Percentiles rank a stretch among this genome's conserved stretches.
Conservation (phyloP, 2,888 invertebrate species). For the Sarcophaga caerulescens region DNA sequence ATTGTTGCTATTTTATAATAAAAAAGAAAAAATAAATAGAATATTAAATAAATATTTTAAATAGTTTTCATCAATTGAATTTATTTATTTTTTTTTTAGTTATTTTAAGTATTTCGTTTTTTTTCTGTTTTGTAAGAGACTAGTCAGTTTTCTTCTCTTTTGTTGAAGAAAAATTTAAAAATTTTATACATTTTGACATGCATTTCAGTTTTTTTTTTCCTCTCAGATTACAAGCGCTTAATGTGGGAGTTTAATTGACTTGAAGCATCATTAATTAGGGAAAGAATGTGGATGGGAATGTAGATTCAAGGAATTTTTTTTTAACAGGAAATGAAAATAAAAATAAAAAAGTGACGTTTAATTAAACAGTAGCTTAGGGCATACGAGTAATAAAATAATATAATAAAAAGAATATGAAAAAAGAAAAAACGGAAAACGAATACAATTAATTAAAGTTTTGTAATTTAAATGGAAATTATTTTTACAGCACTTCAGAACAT, state of each 20-base stretch:
- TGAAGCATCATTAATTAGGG: conserved; percentile 45
- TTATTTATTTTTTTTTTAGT: not conserved
- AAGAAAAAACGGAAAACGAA: no score
- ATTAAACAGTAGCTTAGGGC: no score
- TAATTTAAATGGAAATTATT: no score
- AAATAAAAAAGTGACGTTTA: not conserved
- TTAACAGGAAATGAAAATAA: not conserved
- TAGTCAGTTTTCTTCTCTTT: not conserved
- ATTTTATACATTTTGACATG: not conserved
- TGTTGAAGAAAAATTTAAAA: not conserved
- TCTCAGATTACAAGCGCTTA: no score
- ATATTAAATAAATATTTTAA: not conserved
- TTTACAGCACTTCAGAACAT: no score
- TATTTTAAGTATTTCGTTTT: not conserved
- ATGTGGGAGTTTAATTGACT: conserved; percentile 5
- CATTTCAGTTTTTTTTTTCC: no score
- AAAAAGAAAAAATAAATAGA: not conserved
- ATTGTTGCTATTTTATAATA: not conserved
- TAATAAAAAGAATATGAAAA: no score
- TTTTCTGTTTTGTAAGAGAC: no score
- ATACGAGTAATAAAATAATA: no score
- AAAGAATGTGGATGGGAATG: conserved; percentile 13
- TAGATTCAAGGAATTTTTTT: not conserved
- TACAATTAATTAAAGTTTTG: no score
- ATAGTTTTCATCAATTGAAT: not conserved